Conservation (phyloP, 2,113 vertebrate species). For the Porphyrio hochstetteri region DNA sequence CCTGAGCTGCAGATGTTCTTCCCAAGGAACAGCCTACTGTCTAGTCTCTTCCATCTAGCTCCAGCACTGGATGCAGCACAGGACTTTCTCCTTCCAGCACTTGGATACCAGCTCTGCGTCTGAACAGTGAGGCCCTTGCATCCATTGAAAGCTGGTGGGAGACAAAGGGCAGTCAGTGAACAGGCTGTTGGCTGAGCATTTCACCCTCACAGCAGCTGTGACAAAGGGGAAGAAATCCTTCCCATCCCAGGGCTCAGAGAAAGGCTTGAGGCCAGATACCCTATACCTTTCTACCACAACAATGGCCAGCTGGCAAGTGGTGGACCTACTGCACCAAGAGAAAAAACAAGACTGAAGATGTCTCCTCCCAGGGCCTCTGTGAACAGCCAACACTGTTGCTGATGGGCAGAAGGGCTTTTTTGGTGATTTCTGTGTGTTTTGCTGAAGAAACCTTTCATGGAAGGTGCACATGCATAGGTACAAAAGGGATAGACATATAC, state of each 20-base stretch:
- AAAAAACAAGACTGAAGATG: neutral
- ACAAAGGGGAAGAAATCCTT: neutral
- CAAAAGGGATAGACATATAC: neutral
- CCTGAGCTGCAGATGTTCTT: neutral
- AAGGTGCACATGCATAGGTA: neutral
- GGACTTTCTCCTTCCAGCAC: neutral
- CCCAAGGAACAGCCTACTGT: neutral
- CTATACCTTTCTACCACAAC: neutral
- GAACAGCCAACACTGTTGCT: neutral
- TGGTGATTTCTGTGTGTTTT: neutral
- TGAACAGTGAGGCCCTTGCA: accelerated
- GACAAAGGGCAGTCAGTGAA: neutral
- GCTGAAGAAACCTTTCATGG: neutral
- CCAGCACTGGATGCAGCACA: neutral
- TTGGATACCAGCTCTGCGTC: neutral
- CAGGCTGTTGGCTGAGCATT: neutral
- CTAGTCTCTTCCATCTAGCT: accelerated
- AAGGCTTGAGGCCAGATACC: neutral
- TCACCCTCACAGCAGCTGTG: neutral
- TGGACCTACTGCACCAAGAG: neutral
- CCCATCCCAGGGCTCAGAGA: neutral
- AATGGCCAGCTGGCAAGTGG: neutral
- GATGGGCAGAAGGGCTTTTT: neutral
- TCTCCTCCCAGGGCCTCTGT: neutral
- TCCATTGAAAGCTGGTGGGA: neutral